A percentile compares a stretch with the other conserved stretches of the same genome.
Conservation (phyloP, 92 coral and sea anemone genomes). For the Siderastrea radians region DNA sequence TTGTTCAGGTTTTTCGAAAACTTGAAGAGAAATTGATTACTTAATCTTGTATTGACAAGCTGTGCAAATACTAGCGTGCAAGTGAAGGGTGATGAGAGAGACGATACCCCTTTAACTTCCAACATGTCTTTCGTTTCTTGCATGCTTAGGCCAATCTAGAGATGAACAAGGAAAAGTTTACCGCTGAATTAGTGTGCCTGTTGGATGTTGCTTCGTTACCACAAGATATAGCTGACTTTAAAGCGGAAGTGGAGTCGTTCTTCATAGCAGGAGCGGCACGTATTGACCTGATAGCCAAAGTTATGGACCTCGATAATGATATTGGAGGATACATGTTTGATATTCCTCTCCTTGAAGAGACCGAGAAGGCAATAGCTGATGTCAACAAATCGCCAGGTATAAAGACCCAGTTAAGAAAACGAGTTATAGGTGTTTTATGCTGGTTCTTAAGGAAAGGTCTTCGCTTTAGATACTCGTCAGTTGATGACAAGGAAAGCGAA, state of each 20-base stretch:
- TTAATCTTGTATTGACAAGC: too few relatives aligned
- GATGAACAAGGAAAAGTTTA: not conserved
- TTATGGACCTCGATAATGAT: too few relatives aligned
- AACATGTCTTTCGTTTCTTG: not conserved
- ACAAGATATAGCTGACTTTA: not conserved
- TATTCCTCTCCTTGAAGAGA: not conserved
- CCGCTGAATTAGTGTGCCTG: conserved; percentile 18
- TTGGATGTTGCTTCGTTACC: conserved; percentile 10
- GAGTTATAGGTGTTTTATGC: not conserved
- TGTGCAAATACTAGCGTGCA: too few relatives aligned
- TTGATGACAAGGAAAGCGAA: too few relatives aligned
- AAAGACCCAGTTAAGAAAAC: too few relatives aligned
- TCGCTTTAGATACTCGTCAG: not conserved
- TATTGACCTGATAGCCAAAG: too few relatives aligned
- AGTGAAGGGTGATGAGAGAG: too few relatives aligned
- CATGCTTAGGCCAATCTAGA: not conserved
- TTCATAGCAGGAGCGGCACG: too few relatives aligned
- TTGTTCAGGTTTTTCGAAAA: too few relatives aligned
- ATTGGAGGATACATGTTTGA: not conserved
- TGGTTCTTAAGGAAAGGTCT: not conserved
- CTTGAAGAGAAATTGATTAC: too few relatives aligned
- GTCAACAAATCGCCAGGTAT: not conserved
- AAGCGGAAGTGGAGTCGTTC: too few relatives aligned
- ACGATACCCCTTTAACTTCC: not conserved
- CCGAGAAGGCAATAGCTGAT: not conserved